Evolutionary conservation across 2,888 invertebrate species (phyloP).

Genomic region (Eurois occulta): DNA sequence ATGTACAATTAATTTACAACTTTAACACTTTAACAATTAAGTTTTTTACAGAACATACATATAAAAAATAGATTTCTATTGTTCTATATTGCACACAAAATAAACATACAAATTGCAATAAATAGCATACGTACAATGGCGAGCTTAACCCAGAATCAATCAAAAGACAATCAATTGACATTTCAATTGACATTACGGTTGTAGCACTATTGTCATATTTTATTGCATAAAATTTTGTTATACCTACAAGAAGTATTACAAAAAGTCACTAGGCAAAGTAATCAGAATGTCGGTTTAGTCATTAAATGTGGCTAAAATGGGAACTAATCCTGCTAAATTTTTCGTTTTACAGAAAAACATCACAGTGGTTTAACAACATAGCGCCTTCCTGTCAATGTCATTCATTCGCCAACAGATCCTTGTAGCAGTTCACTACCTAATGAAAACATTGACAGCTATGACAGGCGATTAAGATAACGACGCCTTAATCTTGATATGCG

Average conservation of each 20-base stretch:
- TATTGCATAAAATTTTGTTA: not conserved
- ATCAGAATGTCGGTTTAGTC: not conserved
- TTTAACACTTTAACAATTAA: too few relatives aligned
- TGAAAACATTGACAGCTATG: constrained; percentile 20
- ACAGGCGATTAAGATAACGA: constrained; percentile 27
- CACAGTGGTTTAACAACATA: not conserved
- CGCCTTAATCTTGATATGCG: constrained; percentile 8
- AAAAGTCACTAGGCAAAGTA: too few relatives aligned
- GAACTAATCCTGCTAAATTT: not conserved
- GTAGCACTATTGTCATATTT: not conserved
- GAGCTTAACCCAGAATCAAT: too few relatives aligned
- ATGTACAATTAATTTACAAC: too few relatives aligned
- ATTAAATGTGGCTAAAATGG: not conserved
- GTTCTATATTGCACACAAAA: too few relatives aligned
- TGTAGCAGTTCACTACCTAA: not conserved
- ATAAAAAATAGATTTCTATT: too few relatives aligned
- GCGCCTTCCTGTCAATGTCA: not conserved
- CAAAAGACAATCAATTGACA: not conserved
- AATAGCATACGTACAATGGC: too few relatives aligned
- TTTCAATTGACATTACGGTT: not conserved
- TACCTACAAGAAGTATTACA: too few relatives aligned
- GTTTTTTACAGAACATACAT: too few relatives aligned
- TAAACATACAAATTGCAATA: too few relatives aligned
- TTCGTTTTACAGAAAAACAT: not conserved
- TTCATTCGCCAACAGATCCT: not conserved